Conservation (phyloP, 2,797 vertebrate species). For the Molothrus ater region DNA sequence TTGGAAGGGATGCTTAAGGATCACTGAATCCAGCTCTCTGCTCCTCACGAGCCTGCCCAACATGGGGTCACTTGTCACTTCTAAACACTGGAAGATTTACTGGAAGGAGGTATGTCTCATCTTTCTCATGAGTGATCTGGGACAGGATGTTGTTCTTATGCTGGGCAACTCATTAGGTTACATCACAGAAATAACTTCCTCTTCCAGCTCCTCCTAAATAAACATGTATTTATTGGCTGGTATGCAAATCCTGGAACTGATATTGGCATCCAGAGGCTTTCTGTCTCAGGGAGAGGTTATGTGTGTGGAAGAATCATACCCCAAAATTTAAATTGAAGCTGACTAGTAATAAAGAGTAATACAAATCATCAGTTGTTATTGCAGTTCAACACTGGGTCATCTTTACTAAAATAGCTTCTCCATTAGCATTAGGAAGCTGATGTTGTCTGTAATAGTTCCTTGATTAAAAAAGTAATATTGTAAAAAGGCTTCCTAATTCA, state of each 20-base stretch:
- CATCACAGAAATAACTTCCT: constrained; percentile 21
- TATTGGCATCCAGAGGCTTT: not conserved
- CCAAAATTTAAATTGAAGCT: not conserved
- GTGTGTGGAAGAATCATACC: not conserved
- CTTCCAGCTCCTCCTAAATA: not conserved
- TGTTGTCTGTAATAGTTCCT: not conserved
- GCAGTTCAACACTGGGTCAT: not conserved
- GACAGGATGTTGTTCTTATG: not conserved
- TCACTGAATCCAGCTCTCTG: not conserved
- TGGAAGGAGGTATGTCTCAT: not conserved
- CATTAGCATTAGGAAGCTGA: not conserved
- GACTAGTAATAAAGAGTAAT: not conserved
- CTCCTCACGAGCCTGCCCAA: not conserved
- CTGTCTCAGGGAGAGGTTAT: accelerated
- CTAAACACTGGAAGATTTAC: not conserved
- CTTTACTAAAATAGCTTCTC: not conserved
- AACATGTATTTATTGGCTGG: not conserved
- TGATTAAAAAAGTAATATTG: not conserved
- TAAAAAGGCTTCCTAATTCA: not conserved
- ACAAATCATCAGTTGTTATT: not conserved
- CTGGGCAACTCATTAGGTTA: not conserved
- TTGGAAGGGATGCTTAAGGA: not conserved
- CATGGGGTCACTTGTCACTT: not conserved
- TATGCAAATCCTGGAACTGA: not conserved
- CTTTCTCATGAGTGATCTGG: not conserved